Percentiles rank a stretch among this genome's conserved stretches.
Conservation (phyloP, 2,113 vertebrate genomes). For the Piprites chloris region DNA sequence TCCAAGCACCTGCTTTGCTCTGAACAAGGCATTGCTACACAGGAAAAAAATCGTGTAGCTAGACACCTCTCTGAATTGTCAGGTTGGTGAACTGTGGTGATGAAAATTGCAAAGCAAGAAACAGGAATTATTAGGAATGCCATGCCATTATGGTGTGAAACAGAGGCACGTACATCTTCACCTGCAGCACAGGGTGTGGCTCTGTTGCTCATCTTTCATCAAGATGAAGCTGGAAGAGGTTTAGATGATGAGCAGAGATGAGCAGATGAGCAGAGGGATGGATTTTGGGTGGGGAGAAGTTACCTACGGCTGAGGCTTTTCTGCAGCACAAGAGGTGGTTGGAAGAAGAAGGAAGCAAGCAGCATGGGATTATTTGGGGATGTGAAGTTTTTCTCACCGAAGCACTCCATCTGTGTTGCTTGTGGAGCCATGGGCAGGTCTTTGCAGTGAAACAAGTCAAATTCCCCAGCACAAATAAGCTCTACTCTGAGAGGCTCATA, state of each 20-base stretch:
- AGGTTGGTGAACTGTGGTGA: not conserved
- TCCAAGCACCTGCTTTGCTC: not conserved
- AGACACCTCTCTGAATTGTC: not conserved
- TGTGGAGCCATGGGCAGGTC: not conserved
- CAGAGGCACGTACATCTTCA: not conserved
- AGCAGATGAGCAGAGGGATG: not conserved
- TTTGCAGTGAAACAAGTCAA: not conserved
- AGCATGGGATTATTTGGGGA: not conserved
- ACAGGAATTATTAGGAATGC: not conserved
- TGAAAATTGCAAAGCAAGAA: not conserved
- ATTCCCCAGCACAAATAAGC: not conserved
- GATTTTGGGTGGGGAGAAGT: not conserved
- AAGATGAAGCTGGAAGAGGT: not conserved
- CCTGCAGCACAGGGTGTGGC: rapidly evolving
- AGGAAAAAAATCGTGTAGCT: not conserved
- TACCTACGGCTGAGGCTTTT: not conserved
- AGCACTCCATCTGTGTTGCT: not conserved
- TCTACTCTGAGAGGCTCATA: not conserved
- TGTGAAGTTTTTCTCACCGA: rapidly evolving
- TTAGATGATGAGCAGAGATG: not conserved
- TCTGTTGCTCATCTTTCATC: not conserved
- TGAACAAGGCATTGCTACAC: not conserved
- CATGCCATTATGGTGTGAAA: not conserved
- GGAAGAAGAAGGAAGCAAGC: not conserved
- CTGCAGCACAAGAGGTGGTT: not conserved